These are phyloP conservation scores for Pomacea maculata DNA, from an alignment of 1,140 invertebrate species.

Conservation along the genomic window DNA sequence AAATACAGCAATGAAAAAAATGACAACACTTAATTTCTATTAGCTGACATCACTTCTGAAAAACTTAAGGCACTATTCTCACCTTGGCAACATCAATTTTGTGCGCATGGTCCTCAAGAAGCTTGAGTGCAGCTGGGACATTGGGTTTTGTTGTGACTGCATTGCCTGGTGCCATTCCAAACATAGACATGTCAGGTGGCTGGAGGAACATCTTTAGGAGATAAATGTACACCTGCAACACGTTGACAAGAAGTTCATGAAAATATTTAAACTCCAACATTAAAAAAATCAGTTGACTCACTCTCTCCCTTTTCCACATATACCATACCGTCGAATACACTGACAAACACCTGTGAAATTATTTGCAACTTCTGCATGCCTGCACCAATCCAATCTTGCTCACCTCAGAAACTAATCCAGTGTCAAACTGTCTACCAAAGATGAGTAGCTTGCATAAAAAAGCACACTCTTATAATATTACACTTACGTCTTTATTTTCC, in stretches of 20 bases:
- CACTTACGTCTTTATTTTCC: conserved; percentile 65
- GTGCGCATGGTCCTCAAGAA: conserved; percentile 83
- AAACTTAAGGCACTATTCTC: conserved; percentile 26
- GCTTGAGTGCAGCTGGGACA: conserved; percentile 77
- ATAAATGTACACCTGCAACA: conserved; percentile 69
- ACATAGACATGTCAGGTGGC: conserved; percentile 68
- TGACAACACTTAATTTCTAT: background rate
- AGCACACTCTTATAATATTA: background rate
- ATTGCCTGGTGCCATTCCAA: conserved; percentile 63
- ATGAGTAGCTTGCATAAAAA: too few relatives aligned
- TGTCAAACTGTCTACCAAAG: too few relatives aligned
- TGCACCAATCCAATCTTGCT: too few relatives aligned
- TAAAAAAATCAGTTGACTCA: too few relatives aligned
- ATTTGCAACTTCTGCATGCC: too few relatives aligned
- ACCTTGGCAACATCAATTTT: conserved; percentile 83
- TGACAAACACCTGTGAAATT: too few relatives aligned
- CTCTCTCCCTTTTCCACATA: too few relatives aligned
- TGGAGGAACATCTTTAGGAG: conserved; percentile 70
- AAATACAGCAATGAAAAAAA: too few relatives aligned
- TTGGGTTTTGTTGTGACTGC: conserved; percentile 72
- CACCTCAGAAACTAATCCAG: too few relatives aligned
- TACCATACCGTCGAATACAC: too few relatives aligned
- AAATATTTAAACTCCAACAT: too few relatives aligned
- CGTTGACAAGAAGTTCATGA: background rate
- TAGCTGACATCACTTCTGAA: background rate